These are phyloP conservation scores for Cylindroiulus punctatus DNA, from an alignment of 2,888 invertebrate species.

Conservation along the genomic window DNA sequence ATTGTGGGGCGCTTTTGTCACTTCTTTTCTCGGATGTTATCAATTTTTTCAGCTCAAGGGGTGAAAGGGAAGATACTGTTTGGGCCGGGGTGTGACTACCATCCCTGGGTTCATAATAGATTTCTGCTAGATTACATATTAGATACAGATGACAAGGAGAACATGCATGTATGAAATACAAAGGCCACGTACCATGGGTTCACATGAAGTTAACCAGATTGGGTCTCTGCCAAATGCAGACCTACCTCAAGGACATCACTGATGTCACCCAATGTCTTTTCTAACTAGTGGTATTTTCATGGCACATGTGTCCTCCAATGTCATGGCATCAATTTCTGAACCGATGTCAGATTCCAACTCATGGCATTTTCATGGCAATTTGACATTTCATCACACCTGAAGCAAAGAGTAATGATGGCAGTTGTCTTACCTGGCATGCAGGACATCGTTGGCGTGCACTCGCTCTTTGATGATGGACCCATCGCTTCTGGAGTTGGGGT, in stretches of 20 bases:
- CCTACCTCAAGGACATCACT: no score
- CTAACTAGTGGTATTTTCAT: no score
- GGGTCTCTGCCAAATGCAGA: no score
- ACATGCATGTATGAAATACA: neutral
- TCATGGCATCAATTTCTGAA: no score
- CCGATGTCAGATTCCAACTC: no score
- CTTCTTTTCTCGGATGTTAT: neutral
- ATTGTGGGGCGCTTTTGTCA: neutral
- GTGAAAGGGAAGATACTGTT: neutral
- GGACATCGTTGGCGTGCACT: slow-evolving; percentile 81
- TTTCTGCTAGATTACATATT: neutral
- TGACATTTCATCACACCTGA: no score
- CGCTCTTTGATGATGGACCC: slow-evolving; percentile 86
- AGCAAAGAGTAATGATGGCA: neutral
- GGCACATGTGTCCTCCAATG: no score
- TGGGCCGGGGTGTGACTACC: neutral
- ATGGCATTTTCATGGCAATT: no score
- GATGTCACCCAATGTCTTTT: no score
- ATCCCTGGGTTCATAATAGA: neutral
- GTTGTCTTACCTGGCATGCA: slow-evolving; percentile 77
- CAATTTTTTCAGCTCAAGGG: neutral
- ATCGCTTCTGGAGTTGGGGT: slow-evolving; percentile 82
- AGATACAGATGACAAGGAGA: neutral
- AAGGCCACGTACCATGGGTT: neutral
- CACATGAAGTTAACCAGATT: neutral